phyloP scores from a whole-genome alignment of 2,113 vertebrate genomes.

The Mus pahari region DNA sequence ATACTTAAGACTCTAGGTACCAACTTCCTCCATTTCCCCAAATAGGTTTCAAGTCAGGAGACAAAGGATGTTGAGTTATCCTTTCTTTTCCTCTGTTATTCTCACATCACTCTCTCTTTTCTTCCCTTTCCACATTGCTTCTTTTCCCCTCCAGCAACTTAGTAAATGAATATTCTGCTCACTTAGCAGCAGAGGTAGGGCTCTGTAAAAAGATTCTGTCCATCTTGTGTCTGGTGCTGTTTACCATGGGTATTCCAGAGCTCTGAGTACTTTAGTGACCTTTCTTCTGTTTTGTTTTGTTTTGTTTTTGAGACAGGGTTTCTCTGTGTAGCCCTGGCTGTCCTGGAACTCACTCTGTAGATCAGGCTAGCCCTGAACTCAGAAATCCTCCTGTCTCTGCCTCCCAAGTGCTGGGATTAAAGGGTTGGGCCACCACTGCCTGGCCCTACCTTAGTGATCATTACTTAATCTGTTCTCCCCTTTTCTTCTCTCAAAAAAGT shows the following conservation, averaged over 20 bases:
- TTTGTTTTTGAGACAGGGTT: too few relatives aligned
- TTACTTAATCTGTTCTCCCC: conserved; percentile 33
- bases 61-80: not conserved
- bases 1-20: not conserved
- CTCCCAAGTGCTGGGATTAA: too few relatives aligned
- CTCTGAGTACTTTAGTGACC: conserved; percentile 8
- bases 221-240: not conserved
- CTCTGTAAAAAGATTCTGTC: conserved; percentile 13
- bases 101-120: not conserved
- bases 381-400: too few relatives aligned
- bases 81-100: not conserved
- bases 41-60: not conserved
- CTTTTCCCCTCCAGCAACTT: not conserved
- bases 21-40: not conserved
- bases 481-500: conserved; percentile 53
- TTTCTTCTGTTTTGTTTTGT: too few relatives aligned
- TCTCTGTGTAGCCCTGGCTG: too few relatives aligned
- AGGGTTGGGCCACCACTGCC: too few relatives aligned
- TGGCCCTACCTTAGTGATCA: conserved; percentile 16
- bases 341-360: too few relatives aligned
- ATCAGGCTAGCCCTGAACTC: too few relatives aligned
- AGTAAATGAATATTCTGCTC: not conserved
- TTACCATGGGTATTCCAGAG: not conserved
- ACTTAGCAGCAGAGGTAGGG: not conserved
- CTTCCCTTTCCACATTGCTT: not conserved